Evolutionary conservation across 1,140 invertebrate species (phyloP).

Genomic region (Bombus balteatus): DNA sequence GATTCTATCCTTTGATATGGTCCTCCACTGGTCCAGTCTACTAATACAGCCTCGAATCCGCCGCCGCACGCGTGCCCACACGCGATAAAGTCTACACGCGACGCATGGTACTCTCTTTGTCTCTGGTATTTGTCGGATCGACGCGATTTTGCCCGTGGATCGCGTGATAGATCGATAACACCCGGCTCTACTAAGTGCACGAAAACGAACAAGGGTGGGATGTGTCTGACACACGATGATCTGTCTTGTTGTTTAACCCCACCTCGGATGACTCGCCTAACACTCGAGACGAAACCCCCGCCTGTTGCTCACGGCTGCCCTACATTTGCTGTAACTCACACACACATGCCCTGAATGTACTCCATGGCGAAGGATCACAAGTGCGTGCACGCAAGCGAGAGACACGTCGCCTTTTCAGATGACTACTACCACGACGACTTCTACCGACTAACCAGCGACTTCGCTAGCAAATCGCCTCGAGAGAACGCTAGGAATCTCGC

Average conservation of each 20-base stretch:
- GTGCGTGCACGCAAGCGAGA: slow-evolving; percentile 46
- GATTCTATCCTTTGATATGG: slow-evolving; percentile 47
- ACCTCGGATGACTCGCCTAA: slow-evolving; percentile 39
- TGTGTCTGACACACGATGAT: neutral
- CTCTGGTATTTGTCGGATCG: slow-evolving; percentile 14
- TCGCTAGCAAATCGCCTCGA: slow-evolving; percentile 24
- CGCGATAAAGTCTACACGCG: slow-evolving; percentile 48
- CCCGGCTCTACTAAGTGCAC: slow-evolving; percentile 40
- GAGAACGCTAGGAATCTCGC: slow-evolving; percentile 25
- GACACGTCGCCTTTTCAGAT: slow-evolving; percentile 77
- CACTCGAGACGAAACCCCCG: slow-evolving; percentile 19
- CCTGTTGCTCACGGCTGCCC: slow-evolving; percentile 13
- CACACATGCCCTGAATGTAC: neutral
- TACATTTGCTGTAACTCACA: neutral
- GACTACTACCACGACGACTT: slow-evolving; percentile 66
- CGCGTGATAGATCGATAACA: slow-evolving; percentile 14
- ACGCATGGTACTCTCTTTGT: slow-evolving; percentile 51
- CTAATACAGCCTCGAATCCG: slow-evolving; percentile 72
- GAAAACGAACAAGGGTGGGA: slow-evolving; percentile 35
- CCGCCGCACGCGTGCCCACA: slow-evolving; percentile 82
- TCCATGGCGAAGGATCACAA: slow-evolving; percentile 7
- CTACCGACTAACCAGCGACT: slow-evolving; percentile 26
- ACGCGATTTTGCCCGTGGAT: neutral
- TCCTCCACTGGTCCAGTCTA: slow-evolving; percentile 56
- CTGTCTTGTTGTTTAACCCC: slow-evolving; percentile 38